Conservation (phyloP, 2,888 invertebrate species). For the Dolomedes plantarius region DNA sequence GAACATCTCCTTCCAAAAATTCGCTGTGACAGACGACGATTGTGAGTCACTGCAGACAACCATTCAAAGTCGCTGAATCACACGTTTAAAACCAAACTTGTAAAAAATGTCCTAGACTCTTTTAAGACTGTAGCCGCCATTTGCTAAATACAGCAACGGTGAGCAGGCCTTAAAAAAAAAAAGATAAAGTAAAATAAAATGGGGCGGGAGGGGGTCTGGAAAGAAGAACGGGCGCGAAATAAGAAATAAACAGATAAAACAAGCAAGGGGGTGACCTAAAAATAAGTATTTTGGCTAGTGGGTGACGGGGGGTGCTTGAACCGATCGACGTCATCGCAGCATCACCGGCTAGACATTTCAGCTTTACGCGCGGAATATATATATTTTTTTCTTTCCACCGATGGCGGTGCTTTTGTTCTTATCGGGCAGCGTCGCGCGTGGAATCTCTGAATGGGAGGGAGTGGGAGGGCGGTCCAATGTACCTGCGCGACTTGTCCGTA, state of each 20-base stretch:
- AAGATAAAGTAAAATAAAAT: slow-evolving; percentile 12
- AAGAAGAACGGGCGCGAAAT: slow-evolving; percentile 13
- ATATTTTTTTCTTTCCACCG: not conserved
- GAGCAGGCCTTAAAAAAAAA: not conserved
- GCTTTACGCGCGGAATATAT: not conserved
- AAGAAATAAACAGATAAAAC: slow-evolving; percentile 22
- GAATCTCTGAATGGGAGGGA: not conserved
- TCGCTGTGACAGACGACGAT: slow-evolving; percentile 36
- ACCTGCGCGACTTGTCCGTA: not conserved
- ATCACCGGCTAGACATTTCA: not conserved
- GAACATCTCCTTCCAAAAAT: slow-evolving; percentile 24
- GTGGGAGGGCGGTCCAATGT: not conserved
- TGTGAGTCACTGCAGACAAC: slow-evolving; percentile 37
- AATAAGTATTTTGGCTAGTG: slow-evolving; percentile 22
- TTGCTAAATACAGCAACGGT: slow-evolving; percentile 7
- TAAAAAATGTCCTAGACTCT: slow-evolving; percentile 19
- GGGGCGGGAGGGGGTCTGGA: not conserved
- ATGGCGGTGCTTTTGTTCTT: slow-evolving; percentile 12
- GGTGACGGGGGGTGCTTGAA: slow-evolving; percentile 16
- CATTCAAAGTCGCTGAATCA: slow-evolving; percentile 25
- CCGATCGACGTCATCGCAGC: not conserved
- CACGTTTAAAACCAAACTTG: slow-evolving; percentile 16
- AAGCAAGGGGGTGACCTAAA: not conserved
- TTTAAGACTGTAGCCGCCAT: slow-evolving; percentile 2
- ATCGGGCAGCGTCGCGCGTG: not conserved